These are phyloP conservation scores for Euspilapteryx auroguttella DNA, from an alignment of 2,888 invertebrate genomes.

Conservation along the genomic window DNA sequence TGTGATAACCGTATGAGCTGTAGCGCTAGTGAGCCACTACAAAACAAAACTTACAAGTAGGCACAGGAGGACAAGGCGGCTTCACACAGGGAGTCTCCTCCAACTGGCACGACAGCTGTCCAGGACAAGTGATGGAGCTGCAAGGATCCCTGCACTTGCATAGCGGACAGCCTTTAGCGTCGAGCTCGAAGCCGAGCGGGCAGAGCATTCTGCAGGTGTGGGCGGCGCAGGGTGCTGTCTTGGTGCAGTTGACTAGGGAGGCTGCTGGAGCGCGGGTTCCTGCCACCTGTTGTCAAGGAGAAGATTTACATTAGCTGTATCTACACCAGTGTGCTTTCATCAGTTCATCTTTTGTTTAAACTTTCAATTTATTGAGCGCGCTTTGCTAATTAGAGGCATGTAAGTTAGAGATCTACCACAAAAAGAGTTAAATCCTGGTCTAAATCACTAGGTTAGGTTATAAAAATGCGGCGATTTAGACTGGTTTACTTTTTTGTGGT, in stretches of 20 bases:
- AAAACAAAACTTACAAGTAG: slow-evolving; percentile 64
- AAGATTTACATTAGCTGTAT: too few species aligned
- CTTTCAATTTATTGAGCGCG: too few species aligned
- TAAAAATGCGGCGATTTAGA: too few species aligned
- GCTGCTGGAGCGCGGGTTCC: slow-evolving; percentile 72
- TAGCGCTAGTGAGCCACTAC: too few species aligned
- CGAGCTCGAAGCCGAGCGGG: slow-evolving; percentile 77
- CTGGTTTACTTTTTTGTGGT: too few species aligned
- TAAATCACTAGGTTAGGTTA: too few species aligned
- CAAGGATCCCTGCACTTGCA: slow-evolving; percentile 86
- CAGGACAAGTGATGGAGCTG: slow-evolving; percentile 73
- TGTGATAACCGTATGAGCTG: too few species aligned
- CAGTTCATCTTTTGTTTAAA: too few species aligned
- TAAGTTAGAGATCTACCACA: too few species aligned
- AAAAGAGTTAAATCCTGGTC: too few species aligned
- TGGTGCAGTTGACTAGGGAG: slow-evolving; percentile 69
- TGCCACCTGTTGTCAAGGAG: slow-evolving; percentile 63
- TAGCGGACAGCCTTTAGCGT: slow-evolving; percentile 70
- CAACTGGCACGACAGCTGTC: slow-evolving; percentile 73
- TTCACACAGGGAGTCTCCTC: slow-evolving; percentile 77
- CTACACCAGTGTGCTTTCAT: too few species aligned
- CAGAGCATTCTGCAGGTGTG: slow-evolving; percentile 87
- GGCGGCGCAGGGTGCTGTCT: slow-evolving; percentile 71
- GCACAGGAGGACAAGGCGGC: slow-evolving; percentile 82
- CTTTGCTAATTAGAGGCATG: too few species aligned